A percentile compares a stretch with the other conserved stretches of the same genome.
These are phyloP conservation scores for Palythoa grandis DNA, from an alignment of 92 coral and sea anemone genomes.

Conservation along the genomic window DNA sequence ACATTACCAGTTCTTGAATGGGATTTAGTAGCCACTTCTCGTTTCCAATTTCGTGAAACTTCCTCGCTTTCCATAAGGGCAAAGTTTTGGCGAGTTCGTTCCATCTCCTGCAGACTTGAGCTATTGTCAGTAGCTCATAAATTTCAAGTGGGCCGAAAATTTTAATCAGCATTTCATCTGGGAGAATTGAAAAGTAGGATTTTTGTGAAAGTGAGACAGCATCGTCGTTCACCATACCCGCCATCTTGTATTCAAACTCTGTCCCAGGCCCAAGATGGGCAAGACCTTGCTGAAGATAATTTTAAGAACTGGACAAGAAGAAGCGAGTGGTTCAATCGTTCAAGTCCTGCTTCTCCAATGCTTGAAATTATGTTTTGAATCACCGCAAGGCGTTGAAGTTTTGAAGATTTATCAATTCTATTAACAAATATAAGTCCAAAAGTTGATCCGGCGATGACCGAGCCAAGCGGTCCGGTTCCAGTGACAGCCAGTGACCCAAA, in stretches of 20 bases:
- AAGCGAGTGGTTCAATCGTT: too few relatives aligned
- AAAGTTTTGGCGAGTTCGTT: slow-evolving; percentile 36
- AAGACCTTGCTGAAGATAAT: too few relatives aligned
- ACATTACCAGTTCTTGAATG: slow-evolving; percentile 53
- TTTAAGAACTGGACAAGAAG: too few relatives aligned
- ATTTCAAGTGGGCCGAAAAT: slow-evolving; percentile 45
- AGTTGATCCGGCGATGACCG: too few relatives aligned
- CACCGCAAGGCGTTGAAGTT: too few relatives aligned
- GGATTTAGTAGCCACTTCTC: slow-evolving; percentile 66
- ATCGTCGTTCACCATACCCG: background rate
- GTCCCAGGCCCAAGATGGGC: background rate
- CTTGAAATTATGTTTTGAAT: too few relatives aligned
- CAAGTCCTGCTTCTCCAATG: too few relatives aligned
- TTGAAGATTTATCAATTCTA: too few relatives aligned
- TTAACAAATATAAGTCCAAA: too few relatives aligned
- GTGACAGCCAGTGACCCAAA: too few relatives aligned
- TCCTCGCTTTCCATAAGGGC: slow-evolving; percentile 47
- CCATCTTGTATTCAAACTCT: background rate
- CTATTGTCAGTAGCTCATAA: slow-evolving; percentile 46
- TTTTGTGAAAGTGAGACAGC: too few relatives aligned
- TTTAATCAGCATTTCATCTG: slow-evolving; percentile 57
- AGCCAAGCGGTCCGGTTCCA: too few relatives aligned
- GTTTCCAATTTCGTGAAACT: slow-evolving; percentile 49
- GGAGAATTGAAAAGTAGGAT: slow-evolving; percentile 14
- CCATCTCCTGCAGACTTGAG: slow-evolving; percentile 61